A percentile compares a stretch with the other conserved stretches of the same genome.
These are phyloP conservation scores for Hydrochoerus hydrochaeris DNA, from an alignment of 2,113 vertebrate genomes.

Conservation along the genomic window DNA sequence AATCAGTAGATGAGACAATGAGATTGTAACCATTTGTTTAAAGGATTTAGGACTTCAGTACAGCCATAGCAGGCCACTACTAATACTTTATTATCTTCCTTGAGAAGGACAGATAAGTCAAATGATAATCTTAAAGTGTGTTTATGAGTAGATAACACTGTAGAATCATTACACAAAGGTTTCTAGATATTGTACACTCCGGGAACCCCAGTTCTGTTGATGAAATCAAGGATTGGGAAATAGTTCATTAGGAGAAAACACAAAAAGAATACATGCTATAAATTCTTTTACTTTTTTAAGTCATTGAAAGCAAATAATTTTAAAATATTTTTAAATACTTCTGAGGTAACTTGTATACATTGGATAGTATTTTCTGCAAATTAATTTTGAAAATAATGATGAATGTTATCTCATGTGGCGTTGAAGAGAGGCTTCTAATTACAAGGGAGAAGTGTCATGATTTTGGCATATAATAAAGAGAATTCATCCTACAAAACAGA, in stretches of 20 bases:
- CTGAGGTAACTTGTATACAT: neutral
- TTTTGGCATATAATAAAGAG: neutral
- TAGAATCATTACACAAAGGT: constrained; percentile 59
- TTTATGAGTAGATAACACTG: constrained; percentile 34
- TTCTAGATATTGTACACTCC: neutral
- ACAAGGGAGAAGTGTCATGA: neutral
- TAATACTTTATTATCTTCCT: constrained; percentile 82
- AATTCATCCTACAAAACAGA: neutral
- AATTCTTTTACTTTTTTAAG: neutral
- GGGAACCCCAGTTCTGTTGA: neutral
- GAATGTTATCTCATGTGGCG: neutral
- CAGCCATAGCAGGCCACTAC: constrained; percentile 73
- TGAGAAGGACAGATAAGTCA: constrained; percentile 83
- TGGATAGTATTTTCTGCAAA: neutral
- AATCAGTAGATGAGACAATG: constrained; percentile 86
- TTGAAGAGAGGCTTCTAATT: neutral
- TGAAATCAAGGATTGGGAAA: constrained; percentile 44
- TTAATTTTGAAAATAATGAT: constrained; percentile 11
- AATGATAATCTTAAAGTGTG: constrained; percentile 73
- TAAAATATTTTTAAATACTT: neutral
- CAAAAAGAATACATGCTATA: neutral
- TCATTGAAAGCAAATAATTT: neutral
- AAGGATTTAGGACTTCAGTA: constrained; percentile 86
- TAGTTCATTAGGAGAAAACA: neutral
- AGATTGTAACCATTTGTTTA: constrained; percentile 88